Evolutionary conservation across 2,888 invertebrate genomes (phyloP).

Genomic region (Dryobota labecula): DNA sequence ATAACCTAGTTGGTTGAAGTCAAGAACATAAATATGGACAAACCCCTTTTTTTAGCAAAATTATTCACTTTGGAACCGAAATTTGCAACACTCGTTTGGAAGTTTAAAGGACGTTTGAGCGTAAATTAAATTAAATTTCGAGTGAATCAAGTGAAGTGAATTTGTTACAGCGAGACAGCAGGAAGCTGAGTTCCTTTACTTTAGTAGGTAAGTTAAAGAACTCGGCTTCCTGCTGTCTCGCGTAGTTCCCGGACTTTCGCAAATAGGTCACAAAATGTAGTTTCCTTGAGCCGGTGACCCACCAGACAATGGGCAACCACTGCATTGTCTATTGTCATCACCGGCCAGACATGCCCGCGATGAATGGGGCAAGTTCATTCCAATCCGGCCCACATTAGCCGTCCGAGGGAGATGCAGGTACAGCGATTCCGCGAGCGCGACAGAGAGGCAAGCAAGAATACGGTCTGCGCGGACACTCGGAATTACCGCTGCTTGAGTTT

Average conservation of each 20-base stretch:
- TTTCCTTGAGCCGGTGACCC: slow-evolving; percentile 79
- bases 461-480: slow-evolving; percentile 80
- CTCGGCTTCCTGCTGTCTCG: slow-evolving; percentile 68
- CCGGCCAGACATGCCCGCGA: slow-evolving; percentile 77
- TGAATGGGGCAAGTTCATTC: slow-evolving; percentile 88
- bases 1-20: not conserved
- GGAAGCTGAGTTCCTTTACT: too few relatives aligned
- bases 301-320: slow-evolving; percentile 82
- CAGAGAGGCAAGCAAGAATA: slow-evolving; percentile 66
- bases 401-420: slow-evolving; percentile 72
- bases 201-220: slow-evolving; percentile 73
- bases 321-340: slow-evolving; percentile 85
- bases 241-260: slow-evolving; percentile 76
- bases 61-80: not conserved
- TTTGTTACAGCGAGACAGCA: slow-evolving; percentile 57
- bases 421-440: slow-evolving; percentile 68
- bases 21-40: not conserved
- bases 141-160: slow-evolving; percentile 41
- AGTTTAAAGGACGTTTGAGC: slow-evolving; percentile 56
- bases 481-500: slow-evolving; percentile 86
- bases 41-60: not conserved
- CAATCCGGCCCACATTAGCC: slow-evolving; percentile 77
- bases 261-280: slow-evolving; percentile 79
- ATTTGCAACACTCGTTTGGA: slow-evolving; percentile 7
- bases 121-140: slow-evolving; percentile 44